These are phyloP conservation scores for Nomada ferruginata DNA, from an alignment of 2,888 invertebrate genomes.

Conservation along the genomic window DNA sequence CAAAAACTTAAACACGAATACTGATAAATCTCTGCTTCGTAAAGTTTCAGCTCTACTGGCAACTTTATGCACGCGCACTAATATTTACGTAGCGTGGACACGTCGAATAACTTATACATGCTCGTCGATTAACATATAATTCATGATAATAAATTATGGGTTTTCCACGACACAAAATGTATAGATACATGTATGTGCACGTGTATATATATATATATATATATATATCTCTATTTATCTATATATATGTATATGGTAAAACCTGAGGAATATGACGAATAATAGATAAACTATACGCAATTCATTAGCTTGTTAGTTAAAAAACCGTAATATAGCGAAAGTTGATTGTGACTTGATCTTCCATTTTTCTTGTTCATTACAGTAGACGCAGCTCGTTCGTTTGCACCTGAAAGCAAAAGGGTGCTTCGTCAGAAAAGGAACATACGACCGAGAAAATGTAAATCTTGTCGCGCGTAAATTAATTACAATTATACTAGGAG, in stretches of 20 bases:
- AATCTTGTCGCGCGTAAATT: no score
- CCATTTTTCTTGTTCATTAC: constrained; percentile 61
- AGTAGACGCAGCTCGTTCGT: constrained; percentile 69
- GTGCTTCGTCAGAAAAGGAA: neutral
- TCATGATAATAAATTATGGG: constrained; percentile 33
- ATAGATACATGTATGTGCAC: constrained; percentile 7
- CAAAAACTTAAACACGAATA: constrained; percentile 33
- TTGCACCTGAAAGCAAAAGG: constrained; percentile 62
- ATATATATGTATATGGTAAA: constrained; percentile 28
- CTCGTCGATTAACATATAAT: constrained; percentile 21
- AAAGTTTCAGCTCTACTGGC: constrained; percentile 14
- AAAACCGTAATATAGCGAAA: constrained; percentile 63
- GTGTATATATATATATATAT: constrained; percentile 1
- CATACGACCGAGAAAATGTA: no score
- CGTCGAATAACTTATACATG: constrained; percentile 21
- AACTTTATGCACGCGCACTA: constrained; percentile 30
- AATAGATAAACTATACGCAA: constrained; percentile 57
- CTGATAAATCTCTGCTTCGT: constrained; percentile 33
- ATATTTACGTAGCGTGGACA: constrained; percentile 9
- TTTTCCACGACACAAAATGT: constrained; percentile 36
- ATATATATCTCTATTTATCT: constrained; percentile 1
- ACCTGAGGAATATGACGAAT: constrained; percentile 56
- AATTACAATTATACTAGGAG: no score
- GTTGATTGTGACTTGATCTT: constrained; percentile 46
- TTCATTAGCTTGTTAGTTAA: constrained; percentile 49